Base-by-base conservation (phyloP, 2,113 vertebrate species). In the Tringa solitaria region DNA sequence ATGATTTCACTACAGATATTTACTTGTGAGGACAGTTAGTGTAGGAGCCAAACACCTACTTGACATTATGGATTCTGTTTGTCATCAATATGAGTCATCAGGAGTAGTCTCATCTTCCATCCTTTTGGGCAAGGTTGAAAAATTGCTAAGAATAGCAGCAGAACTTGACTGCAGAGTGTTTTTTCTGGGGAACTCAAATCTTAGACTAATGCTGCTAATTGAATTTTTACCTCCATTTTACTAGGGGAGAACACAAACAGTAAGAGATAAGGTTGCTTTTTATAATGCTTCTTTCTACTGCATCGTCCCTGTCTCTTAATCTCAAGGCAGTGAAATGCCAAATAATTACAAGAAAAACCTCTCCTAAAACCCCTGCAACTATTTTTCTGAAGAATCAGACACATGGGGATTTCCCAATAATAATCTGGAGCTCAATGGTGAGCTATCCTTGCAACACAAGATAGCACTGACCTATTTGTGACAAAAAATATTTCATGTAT, bases 91-190 rank as follows among this genome's bases (percentile, higher is more conserved):
- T 96, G 91, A 93, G 56, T 93, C 96, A 95, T 51, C 77, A 89
- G 70, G 51, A 88, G 68, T n/a, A 80, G 95, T 92, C 72, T 96
- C 92, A 80, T 78, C 92, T 96, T 96, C 94, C 79, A 84, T 77
- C 59, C 39, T 89, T 91, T 74, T 5, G 2, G 54, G 39, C 39
- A 92, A 92, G 95, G 94, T 67, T 81, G 89, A 95, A 96, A 96
- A 97, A 46, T 30, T 48, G 46, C 96, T 97, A 97, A 97, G 90
- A 98, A 98, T 94, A 98, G 96, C 93, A 79, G 39, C 63, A 81
- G 92, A 96, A 96, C 59, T 89, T 91, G 67, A 84, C 61, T 95
- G 85, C 48, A 73, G 89, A 92, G 61, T 56, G n/a, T 61, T 93
- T 86, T 86, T 98, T 84, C 91, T 59, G 50, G 64, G 94, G 74